phyloP scores from a whole-genome alignment of 2,113 vertebrate genomes.

The Hippocampus guttulatus region DNA sequence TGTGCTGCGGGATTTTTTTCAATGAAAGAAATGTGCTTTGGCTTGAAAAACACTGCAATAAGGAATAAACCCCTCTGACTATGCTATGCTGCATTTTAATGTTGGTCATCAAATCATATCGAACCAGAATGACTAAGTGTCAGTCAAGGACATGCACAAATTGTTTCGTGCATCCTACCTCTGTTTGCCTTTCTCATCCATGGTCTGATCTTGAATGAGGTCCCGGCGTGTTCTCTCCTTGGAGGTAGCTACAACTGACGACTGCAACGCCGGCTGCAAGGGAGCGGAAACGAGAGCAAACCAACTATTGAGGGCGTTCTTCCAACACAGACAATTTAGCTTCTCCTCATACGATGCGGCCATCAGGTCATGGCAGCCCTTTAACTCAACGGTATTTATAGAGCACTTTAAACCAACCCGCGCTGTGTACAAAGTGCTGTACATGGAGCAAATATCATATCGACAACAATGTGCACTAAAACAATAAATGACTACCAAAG shows the following conservation, averaged over 20 bases:
- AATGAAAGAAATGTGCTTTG: no score
- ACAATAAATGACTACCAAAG: no score
- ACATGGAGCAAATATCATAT: no score
- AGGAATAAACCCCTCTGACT: no score
- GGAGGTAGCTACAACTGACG: conserved; percentile 99
- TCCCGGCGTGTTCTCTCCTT: conserved; percentile 98
- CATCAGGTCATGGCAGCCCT: not conserved
- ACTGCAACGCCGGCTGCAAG: conserved; percentile 92
- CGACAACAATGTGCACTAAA: no score
- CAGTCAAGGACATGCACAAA: not conserved
- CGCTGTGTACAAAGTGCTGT: no score
- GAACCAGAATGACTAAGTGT: not conserved
- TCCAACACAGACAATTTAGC: not conserved
- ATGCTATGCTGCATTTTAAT: no score
- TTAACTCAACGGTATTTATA: no score
- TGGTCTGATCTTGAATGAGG: conserved; percentile 98
- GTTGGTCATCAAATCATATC: not conserved
- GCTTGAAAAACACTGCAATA: no score
- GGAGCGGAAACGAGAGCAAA: conserved; percentile 6
- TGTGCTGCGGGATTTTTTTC: no score
- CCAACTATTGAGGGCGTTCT: not conserved
- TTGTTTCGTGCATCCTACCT: conserved; percentile 68
- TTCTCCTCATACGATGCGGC: not conserved
- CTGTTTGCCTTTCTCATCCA: conserved; percentile 98
- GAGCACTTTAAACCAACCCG: no score